A percentile compares a stretch with the other conserved stretches of the same genome.
Evolutionary conservation across 1,140 invertebrate species (phyloP).

Genomic region (Hyles euphorbiae): DNA sequence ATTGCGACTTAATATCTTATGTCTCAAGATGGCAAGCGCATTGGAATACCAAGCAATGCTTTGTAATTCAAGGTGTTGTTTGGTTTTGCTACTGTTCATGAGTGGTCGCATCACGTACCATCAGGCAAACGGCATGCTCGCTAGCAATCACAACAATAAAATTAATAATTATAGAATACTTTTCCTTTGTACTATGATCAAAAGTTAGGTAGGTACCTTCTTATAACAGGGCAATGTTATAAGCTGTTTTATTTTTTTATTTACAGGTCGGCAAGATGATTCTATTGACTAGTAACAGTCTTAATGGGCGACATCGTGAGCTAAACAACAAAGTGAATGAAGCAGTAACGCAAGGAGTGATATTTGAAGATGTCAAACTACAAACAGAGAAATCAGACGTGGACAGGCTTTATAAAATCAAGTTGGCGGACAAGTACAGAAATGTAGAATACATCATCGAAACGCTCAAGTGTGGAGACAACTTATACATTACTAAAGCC

Average conservation of each 20-base stretch:
- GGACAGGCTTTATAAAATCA: slow-evolving; percentile 37
- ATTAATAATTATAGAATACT: no score
- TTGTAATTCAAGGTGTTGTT: no score
- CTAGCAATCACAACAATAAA: no score
- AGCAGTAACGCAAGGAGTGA: slow-evolving; percentile 17
- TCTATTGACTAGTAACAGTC: slow-evolving; percentile 18
- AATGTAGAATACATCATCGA: slow-evolving; percentile 34
- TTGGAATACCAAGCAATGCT: no score
- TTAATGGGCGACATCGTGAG: slow-evolving; percentile 27
- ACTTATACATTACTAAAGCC: slow-evolving; percentile 29
- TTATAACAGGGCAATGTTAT: no score
- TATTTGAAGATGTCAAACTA: slow-evolving; percentile 19
- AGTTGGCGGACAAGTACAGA: slow-evolving; percentile 31
- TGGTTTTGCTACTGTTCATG: no score
- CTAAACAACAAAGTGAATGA: slow-evolving; percentile 30
- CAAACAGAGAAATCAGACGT: slow-evolving; percentile 24
- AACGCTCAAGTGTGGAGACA: slow-evolving; percentile 33
- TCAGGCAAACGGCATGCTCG: no score
- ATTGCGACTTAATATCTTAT: no score
- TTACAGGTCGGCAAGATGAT: slow-evolving; percentile 1
- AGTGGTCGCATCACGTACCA: no score
- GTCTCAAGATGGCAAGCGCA: no score
- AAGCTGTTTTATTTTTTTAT: neutral
- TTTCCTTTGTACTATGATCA: no score
- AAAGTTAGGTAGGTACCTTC: no score